Base-by-base conservation (phyloP, 2,888 invertebrate species). In the Pollenia amentaria region DNA sequence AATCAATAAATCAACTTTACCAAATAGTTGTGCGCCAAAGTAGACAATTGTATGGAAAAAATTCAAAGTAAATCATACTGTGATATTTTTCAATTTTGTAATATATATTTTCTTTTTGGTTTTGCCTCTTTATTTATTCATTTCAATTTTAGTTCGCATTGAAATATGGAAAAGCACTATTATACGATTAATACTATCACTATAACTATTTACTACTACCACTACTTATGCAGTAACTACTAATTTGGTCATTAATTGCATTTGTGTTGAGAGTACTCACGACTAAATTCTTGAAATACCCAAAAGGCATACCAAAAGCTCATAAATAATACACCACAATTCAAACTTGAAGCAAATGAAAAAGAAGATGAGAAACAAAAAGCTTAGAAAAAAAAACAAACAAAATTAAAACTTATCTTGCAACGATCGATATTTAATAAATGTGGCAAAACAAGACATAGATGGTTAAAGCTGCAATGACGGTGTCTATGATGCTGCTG, bases 241-340 rank as follows among this genome's bases (percentile, higher is more conserved):
- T 88, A 88, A 89, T 88, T 89, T 89, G 88, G 89, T 84, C 88
- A 89, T 89, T 89, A 89, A 89, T 89, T 89, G 89, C 88, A 88
- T 87, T 87, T 89, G 88, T 88, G 87, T 88, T 79, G 84, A 85
- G 87, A 85, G 86, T 88, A 88, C 88, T 88, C 89, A 89, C 88
- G 88, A 89, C 85, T 88, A 87, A 89, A 89, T 89, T 89, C 89
- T 89, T 88, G 72, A 84, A 88, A 89, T 89, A 88, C 88, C 89
- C 84, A 89, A 89, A 89, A 89, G 89, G 89, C 89, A 89, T 89
- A 89, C 88, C 89, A 87, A 81, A 87, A 87, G 88, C 89, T 89
- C 89, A 89, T 89, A 89, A 89, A 89, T 89, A 88, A 89, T 88
- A 86, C 46, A 73, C 73, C 67, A 79, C 84, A 51, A 65, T 55